A percentile compares a stretch with the other conserved stretches of the same genome.
These are phyloP conservation scores for Empis livida DNA, from an alignment of 2,888 invertebrate species.

Conservation along the genomic window DNA sequence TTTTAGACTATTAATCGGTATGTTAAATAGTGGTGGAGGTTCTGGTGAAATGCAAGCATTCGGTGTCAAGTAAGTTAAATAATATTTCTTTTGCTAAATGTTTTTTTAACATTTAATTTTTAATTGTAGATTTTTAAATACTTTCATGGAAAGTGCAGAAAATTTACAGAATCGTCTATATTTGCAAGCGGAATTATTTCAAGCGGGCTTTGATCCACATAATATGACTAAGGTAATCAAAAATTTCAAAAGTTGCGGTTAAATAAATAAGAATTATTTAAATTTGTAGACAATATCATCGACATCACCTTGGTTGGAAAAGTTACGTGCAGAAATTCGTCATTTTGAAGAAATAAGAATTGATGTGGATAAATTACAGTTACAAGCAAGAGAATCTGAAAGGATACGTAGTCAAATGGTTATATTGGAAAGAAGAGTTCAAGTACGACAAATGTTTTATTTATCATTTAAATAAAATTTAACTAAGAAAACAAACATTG, in stretches of 20 bases:
- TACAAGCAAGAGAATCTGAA: conserved; percentile 55
- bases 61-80: conserved; percentile 45
- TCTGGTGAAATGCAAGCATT: conserved; percentile 62
- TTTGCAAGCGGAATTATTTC: conserved; percentile 71
- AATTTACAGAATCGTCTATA: conserved; percentile 65
- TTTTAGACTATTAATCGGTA: conserved; percentile 80
- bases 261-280: neutral
- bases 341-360: conserved; percentile 65
- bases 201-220: conserved; percentile 59
- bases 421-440: conserved; percentile 56
- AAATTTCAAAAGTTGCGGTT: too few species aligned
- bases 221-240: conserved; percentile 36
- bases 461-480: too few species aligned
- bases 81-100: neutral
- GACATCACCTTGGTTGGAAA: conserved; percentile 48
- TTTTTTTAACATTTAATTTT: too few species aligned
- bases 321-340: conserved; percentile 54
- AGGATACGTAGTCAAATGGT: conserved; percentile 56
- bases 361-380: conserved; percentile 62
- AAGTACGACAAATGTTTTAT: too few species aligned
- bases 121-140: conserved; percentile 56
- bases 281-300: conserved; percentile 46
- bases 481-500: conserved; percentile 4
- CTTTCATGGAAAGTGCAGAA: conserved; percentile 63
- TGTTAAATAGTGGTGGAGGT: conserved; percentile 67